Base-by-base conservation (phyloP, 2,888 invertebrate species). In the Lasioglossum oenotherae region DNA sequence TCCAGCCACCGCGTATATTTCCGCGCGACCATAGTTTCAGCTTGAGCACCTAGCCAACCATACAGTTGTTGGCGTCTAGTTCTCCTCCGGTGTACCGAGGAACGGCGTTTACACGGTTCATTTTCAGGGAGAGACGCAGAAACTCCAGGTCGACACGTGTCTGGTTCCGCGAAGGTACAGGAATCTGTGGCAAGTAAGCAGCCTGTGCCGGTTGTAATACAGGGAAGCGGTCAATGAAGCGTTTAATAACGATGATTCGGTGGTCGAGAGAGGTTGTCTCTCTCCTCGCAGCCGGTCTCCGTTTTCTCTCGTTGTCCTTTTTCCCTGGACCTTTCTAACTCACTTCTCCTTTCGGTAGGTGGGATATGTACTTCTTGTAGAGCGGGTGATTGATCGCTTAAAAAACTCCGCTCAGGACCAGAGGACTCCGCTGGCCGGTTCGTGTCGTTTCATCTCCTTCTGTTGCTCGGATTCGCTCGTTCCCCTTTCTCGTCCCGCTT, bases 301-400 rank as follows among this genome's bases (percentile, higher is more conserved):
- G 79, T 82, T 86, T 82, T 86, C 74, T 85, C 83, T 85, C 81
- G 69, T 85, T 78, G 83, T 82, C 81, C 69, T 72, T 53, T 60
- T 14, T n/a, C 73, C 31, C n/a, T 49, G 60, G 60, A 78, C 80
- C 75, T 79, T 78, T 83, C 82, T 79, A 87, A 86, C 80, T 74
- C 74, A 84, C 82, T 85, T 82, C 89, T 83, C 90, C 79, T 93
- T 92, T 92, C 87, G 90, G 91, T 90, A 93, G 93, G 92, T 90
- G 92, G 91, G 89, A 92, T 92, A 92, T 87, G 89, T 90, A 89
- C 90, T 93, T 93, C 93, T 93, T 93, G 92, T 90, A 92, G 91
- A 91, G 88, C 89, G 91, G 91, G 93, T 94, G 94, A 94, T 94
- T 93, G 94, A 94, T 94, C 92, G 93, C 89, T 92, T 91, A 92